Conservation (phyloP, 2,113 vertebrate genomes). For the Macaca nemestrina region DNA sequence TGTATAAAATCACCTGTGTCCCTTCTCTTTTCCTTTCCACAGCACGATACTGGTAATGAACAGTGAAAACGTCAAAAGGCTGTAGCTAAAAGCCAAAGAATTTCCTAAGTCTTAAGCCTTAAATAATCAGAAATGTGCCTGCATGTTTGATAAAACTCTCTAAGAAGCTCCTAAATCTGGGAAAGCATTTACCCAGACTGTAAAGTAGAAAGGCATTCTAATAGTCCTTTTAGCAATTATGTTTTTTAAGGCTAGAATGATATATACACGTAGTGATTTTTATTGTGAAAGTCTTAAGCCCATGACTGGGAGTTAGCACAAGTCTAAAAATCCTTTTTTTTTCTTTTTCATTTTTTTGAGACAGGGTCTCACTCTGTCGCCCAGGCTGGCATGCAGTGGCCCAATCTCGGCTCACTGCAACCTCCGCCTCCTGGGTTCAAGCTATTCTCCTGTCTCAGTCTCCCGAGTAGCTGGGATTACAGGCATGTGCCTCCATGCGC, state of each 20-base stretch:
- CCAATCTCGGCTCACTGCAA: too few relatives aligned
- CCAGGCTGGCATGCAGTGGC: too few relatives aligned
- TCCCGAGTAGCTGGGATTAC: too few relatives aligned
- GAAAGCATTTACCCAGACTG: neutral
- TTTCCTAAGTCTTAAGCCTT: neutral
- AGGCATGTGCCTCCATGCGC: too few relatives aligned
- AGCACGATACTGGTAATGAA: neutral
- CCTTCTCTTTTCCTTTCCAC: neutral
- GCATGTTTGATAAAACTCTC: neutral
- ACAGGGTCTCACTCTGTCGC: too few relatives aligned
- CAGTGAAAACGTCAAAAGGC: conserved; percentile 42
- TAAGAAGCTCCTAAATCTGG: neutral
- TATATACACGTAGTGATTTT: neutral
- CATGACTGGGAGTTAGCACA: neutral
- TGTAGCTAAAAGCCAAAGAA: neutral
- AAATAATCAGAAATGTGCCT: neutral
- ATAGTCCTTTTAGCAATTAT: neutral
- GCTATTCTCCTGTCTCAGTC: too few relatives aligned
- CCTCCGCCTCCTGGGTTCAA: too few relatives aligned
- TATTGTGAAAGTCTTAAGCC: neutral
- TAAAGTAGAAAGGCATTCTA: neutral
- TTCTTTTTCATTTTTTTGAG: neutral
- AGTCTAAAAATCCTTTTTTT: neutral
- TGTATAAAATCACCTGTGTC: neutral
- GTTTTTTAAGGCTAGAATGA: neutral